Percentiles rank a stretch among this genome's conserved stretches.
phyloP scores from a whole-genome alignment of 2,113 vertebrate species.

The Ciconia boyciana region DNA sequence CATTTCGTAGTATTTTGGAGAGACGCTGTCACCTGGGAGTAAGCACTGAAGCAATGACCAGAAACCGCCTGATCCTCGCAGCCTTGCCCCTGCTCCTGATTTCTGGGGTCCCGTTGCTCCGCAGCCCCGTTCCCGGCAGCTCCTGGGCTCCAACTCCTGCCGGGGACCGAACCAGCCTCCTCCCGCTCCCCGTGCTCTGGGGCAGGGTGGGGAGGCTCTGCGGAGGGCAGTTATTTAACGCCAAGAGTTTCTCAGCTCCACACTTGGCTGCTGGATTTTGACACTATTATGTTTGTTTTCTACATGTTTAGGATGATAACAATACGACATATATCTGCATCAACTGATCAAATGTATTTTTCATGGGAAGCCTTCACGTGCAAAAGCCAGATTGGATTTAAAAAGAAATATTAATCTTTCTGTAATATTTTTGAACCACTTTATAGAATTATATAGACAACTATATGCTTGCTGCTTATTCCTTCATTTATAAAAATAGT shows the following conservation, averaged over 20 bases:
- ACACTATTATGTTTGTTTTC: not conserved
- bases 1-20: not conserved
- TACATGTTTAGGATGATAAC: not conserved
- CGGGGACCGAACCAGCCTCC: not conserved
- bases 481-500: conserved; percentile 15
- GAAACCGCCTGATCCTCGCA: not conserved
- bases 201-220: not conserved
- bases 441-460: not conserved
- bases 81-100: not conserved
- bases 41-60: not conserved
- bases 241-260: not conserved
- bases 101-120: rapidly evolving
- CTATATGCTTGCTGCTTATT: not conserved
- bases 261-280: not conserved
- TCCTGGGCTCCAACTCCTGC: not conserved
- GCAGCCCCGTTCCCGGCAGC: not conserved
- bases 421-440: not conserved
- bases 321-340: not conserved
- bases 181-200: not conserved
- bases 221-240: not conserved
- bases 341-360: not conserved
- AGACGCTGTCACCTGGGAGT: not conserved
- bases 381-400: not conserved
- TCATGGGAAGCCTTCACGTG: not conserved
- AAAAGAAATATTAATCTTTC: not conserved